Evolutionary conservation across 37 sponge, comb jelly and placozoan genomes (phyloP).

Genomic region (Bolinopsis microptera): DNA sequence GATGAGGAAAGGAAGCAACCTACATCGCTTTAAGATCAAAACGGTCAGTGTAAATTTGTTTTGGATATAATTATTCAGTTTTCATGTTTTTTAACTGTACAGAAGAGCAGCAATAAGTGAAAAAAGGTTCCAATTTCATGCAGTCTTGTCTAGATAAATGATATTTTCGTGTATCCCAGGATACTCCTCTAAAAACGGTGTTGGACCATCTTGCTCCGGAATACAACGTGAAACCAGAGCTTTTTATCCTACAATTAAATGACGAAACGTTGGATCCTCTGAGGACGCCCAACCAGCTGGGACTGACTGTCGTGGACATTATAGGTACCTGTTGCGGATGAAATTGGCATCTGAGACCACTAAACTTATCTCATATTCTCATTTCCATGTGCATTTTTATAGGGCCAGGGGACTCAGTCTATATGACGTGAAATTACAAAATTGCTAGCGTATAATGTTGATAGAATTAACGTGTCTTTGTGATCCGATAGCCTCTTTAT

Average conservation of each 20-base stretch:
- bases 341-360: no score
- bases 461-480: no score
- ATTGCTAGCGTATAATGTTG: no score
- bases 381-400: no score
- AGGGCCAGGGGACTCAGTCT: no score
- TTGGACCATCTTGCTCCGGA: slow-evolving; percentile 8
- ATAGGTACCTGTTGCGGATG: slow-evolving; percentile 33
- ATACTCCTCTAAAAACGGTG: background rate
- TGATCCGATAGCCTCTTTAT: no score
- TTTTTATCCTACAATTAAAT: slow-evolving; percentile 8
- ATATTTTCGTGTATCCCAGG: background rate
- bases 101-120: background rate
- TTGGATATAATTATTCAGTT: background rate
- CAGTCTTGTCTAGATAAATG: background rate
- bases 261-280: background rate
- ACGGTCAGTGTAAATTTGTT: background rate
- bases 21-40: slow-evolving; percentile 22
- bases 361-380: no score
- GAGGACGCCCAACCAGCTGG: background rate
- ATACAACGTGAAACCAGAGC: background rate
- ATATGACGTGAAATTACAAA: no score
- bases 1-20: slow-evolving; percentile 21
- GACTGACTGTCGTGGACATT: slow-evolving; percentile 37
- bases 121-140: background rate
- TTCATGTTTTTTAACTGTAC: no score